phyloP scores from a whole-genome alignment of 2,888 invertebrate genomes.

The Cryptus viduatorius region DNA sequence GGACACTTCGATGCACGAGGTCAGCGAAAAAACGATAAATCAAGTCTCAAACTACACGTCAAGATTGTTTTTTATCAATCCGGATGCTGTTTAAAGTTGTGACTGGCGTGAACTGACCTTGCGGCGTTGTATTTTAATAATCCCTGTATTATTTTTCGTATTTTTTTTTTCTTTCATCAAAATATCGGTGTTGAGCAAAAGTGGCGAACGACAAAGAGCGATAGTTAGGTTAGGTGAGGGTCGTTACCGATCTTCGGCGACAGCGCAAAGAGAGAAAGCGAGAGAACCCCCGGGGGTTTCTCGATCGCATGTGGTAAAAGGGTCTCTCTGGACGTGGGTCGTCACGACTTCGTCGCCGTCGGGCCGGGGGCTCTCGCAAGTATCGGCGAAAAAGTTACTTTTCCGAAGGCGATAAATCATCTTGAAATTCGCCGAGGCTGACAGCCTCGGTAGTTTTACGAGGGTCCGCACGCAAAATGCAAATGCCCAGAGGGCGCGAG shows the following conservation, averaged over 20 bases:
- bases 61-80: slow-evolving; percentile 20
- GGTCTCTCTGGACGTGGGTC: slow-evolving; percentile 27
- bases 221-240: slow-evolving; percentile 1
- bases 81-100: background rate
- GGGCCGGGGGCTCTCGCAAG: slow-evolving; percentile 55
- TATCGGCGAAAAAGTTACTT: slow-evolving; percentile 81
- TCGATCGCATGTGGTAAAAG: slow-evolving; percentile 54
- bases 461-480: slow-evolving; percentile 83
- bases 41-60: background rate
- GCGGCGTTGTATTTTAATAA: background rate
- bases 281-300: slow-evolving; percentile 25
- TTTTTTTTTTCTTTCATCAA: slow-evolving; percentile 1
- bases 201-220: slow-evolving; percentile 12
- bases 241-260: slow-evolving; percentile 40
- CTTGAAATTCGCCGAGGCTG: slow-evolving; percentile 81
- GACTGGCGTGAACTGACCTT: background rate
- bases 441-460: slow-evolving; percentile 82
- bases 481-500: slow-evolving; percentile 73
- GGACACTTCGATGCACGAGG: background rate
- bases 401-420: slow-evolving; percentile 81
- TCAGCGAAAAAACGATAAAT: background rate
- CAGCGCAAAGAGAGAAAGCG: slow-evolving; percentile 13
- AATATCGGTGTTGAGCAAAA: slow-evolving; percentile 32
- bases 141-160: background rate
- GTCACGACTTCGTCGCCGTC: slow-evolving; percentile 59